Base-by-base conservation (phyloP, 2,888 invertebrate genomes). In the Cryptus viduatorius region DNA sequence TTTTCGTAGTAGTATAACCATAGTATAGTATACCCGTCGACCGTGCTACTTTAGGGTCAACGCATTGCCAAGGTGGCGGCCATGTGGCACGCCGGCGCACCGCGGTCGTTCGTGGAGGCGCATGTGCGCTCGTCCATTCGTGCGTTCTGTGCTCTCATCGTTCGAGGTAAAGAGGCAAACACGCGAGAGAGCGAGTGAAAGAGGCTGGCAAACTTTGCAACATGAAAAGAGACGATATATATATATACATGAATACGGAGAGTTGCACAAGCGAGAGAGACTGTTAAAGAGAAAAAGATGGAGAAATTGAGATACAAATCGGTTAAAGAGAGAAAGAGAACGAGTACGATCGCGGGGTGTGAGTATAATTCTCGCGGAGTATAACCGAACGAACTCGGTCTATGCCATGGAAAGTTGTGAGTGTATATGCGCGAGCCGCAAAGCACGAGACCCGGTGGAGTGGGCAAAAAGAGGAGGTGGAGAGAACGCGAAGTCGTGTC, bases 61-160 rank as follows among this genome's bases (percentile, higher is more conserved):
- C 92, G 92, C 92, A 92, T 92, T 92, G 92, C 92, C 92, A 92
- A 92, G 92, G 92, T 92, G 92, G 92, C 91, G 92, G 92, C 92
- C 92, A 92, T 92, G 92, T 92, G 92, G 90, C 90, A 91, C 90
- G 90, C 88, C 89, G 89, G 90, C 90, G 91, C 91, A 90, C 85
- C 89, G 84, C 88, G 78, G 87, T 86, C 89, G 88, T 87, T 84
- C 89, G 87, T 87, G 88, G 73, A 79, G 79, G 86, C 85, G 84
- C 87, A 88, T 86, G 87, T 82, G 86, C 87, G 81, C 79, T 48
- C 76, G 64, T 46, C 46, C 85, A 56, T 83, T 77, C 37, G 84
- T 82, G 53, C 61, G 56, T 64, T 42, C 19, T n/a, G 29, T 71
- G 8, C 68, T 29, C 68, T 67, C 44, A 16, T 53, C 19, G 37